Conservation (phyloP, 2,113 vertebrate species). For the Numenius arquata region DNA sequence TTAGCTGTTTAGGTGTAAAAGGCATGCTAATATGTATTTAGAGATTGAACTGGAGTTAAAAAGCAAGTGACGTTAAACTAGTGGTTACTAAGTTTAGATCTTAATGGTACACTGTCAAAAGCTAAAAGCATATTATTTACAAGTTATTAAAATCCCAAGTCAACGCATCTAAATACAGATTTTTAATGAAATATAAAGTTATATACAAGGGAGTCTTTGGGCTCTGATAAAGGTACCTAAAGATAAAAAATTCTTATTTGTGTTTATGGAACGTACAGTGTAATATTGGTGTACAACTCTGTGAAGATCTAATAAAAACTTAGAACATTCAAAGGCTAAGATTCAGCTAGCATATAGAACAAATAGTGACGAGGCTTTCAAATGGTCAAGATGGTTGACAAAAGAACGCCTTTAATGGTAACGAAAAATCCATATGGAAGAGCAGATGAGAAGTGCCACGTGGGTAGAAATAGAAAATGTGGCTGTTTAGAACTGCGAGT, state of each 20-base stretch:
- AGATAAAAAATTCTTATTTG: not conserved
- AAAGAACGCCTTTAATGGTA: not conserved
- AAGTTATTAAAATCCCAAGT: not conserved
- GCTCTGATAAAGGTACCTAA: not conserved
- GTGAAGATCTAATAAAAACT: not conserved
- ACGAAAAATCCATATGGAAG: not conserved
- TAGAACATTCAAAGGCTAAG: not conserved
- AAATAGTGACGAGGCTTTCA: not conserved
- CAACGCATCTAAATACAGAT: not conserved
- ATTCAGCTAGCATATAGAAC: not conserved
- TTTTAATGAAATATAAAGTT: not conserved
- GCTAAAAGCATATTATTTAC: not conserved
- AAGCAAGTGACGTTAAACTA: not conserved
- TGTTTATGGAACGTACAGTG: not conserved
- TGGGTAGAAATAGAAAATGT: not conserved
- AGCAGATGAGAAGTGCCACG: not conserved
- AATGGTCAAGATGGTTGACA: not conserved
- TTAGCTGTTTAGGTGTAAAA: not conserved
- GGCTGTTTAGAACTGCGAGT: not conserved
- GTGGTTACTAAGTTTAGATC: not conserved
- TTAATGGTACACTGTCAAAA: not conserved
- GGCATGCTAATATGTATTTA: not conserved
- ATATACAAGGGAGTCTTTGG: not conserved
- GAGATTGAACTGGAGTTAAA: not conserved
- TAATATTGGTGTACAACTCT: not conserved